Conservation (phyloP, 1,140 invertebrate genomes). For the Zaprionus nigranus region DNA sequence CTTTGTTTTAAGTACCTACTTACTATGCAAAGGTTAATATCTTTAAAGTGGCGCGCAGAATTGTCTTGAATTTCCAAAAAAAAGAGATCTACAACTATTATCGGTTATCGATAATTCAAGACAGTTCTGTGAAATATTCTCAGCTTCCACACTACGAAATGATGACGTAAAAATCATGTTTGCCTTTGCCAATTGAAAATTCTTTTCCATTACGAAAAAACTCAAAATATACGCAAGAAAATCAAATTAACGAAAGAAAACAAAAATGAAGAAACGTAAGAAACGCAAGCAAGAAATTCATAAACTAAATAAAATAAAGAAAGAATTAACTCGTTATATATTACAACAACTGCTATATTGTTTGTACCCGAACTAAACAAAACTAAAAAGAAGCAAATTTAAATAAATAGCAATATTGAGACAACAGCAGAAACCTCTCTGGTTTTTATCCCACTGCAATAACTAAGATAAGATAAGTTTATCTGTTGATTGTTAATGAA, state of each 20-base stretch:
- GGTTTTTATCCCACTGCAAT: constrained; percentile 21
- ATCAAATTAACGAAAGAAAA: constrained; percentile 46
- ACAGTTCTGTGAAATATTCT: not conserved
- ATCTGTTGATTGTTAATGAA: constrained; percentile 70
- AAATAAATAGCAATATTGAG: constrained; percentile 81
- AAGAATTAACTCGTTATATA: constrained; percentile 56
- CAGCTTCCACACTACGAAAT: constrained; percentile 10
- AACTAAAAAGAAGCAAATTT: constrained; percentile 69
- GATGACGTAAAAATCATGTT: constrained; percentile 27
- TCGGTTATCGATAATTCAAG: not conserved
- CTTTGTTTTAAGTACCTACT: constrained; percentile 75
- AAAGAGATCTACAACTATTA: not conserved
- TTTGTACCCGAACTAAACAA: constrained; percentile 74
- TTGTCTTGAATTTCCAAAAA: not conserved
- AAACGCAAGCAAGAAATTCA: not conserved
- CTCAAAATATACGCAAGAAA: no score
- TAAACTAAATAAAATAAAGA: constrained; percentile 26
- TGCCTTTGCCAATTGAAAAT: constrained; percentile 50
- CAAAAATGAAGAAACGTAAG: constrained; percentile 35
- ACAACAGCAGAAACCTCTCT: constrained; percentile 56
- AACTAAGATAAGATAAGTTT: constrained; percentile 48
- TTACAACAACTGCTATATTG: constrained; percentile 80
- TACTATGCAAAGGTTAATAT: constrained; percentile 34
- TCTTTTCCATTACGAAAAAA: constrained; percentile 63
- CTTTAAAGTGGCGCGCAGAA: not conserved